These are phyloP conservation scores for Pediacus dermestoides DNA, from an alignment of 2,888 invertebrate species.

Conservation along the genomic window DNA sequence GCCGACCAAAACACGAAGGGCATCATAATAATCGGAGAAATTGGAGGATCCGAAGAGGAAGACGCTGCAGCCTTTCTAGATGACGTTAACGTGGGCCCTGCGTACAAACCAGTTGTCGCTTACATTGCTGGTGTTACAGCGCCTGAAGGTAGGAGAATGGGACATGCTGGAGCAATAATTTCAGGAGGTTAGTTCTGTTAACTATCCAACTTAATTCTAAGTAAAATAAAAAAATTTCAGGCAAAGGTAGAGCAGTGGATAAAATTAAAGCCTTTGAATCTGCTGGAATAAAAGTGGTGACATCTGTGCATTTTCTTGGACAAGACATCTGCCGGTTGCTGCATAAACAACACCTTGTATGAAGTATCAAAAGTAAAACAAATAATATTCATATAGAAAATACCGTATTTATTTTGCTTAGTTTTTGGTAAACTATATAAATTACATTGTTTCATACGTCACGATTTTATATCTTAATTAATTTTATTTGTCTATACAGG, in stretches of 20 bases:
- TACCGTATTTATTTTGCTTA: no score
- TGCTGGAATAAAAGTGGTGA: constrained; percentile 28
- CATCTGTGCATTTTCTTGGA: constrained; percentile 30
- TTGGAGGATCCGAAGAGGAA: constrained; percentile 94
- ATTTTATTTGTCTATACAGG: no score
- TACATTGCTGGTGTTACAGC: constrained; percentile 98
- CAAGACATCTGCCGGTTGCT: no score
- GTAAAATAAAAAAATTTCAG: constrained; percentile 41
- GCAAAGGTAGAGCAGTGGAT: constrained; percentile 65
- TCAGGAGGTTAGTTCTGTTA: constrained; percentile 69
- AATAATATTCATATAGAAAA: no score
- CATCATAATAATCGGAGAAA: constrained; percentile 92
- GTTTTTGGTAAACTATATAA: constrained; percentile 1
- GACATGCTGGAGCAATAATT: constrained; percentile 98
- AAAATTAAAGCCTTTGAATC: constrained; percentile 31
- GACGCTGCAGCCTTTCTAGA: constrained; percentile 84
- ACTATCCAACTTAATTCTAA: neutral
- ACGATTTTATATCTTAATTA: no score
- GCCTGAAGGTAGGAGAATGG: constrained; percentile 96
- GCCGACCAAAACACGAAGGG: constrained; percentile 89
- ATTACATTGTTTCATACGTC: neutral
- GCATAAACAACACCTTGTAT: no score
- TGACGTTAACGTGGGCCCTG: constrained; percentile 70
- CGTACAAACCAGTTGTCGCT: constrained; percentile 92
- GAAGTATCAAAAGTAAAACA: no score